Evolutionary conservation across 2,113 vertebrate genomes (phyloP).

Genomic region (Ceyx melanurus): DNA sequence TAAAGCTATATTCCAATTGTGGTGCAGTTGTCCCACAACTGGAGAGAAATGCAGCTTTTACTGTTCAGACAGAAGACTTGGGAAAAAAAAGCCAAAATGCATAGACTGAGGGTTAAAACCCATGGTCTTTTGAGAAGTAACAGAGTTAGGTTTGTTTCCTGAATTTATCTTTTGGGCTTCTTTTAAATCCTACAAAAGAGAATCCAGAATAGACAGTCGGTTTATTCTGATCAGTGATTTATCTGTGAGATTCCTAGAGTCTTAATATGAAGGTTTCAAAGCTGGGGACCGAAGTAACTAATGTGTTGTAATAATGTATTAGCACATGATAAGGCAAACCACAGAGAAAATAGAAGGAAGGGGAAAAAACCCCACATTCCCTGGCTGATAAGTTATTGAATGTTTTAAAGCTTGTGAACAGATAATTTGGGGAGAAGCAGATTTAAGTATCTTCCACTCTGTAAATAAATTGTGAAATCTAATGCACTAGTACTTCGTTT

Average conservation of each 20-base stretch:
- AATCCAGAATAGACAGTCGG: conserved; percentile 26
- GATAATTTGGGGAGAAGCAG: conserved; percentile 38
- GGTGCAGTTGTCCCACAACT: not conserved
- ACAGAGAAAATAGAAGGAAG: conserved; percentile 21
- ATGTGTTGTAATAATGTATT: conserved; percentile 45
- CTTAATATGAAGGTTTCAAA: conserved; percentile 1
- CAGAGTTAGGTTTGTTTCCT: conserved; percentile 32
- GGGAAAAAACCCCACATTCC: not conserved
- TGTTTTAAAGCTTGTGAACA: conserved; percentile 54
- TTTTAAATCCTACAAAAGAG: conserved; percentile 23
- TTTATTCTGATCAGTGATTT: conserved; percentile 59
- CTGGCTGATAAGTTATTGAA: conserved; percentile 39
- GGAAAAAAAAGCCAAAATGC: not conserved
- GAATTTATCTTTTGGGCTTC: not conserved
- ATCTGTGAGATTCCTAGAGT: conserved; percentile 21
- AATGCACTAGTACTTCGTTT: conserved; percentile 44
- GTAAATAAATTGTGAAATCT: conserved; percentile 51
- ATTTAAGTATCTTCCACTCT: conserved; percentile 36
- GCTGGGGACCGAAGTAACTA: conserved; percentile 20
- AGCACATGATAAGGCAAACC: conserved; percentile 50
- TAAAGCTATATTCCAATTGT: not conserved
- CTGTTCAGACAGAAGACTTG: not conserved
- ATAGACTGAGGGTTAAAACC: not conserved
- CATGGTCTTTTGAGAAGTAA: conserved; percentile 19
- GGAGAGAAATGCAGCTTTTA: conserved; percentile 1